Evolutionary conservation across 2,113 vertebrate species (phyloP), one percentile per base, ranked within the genome.

Genomic region (Cyprichromis sp.): DNA sequence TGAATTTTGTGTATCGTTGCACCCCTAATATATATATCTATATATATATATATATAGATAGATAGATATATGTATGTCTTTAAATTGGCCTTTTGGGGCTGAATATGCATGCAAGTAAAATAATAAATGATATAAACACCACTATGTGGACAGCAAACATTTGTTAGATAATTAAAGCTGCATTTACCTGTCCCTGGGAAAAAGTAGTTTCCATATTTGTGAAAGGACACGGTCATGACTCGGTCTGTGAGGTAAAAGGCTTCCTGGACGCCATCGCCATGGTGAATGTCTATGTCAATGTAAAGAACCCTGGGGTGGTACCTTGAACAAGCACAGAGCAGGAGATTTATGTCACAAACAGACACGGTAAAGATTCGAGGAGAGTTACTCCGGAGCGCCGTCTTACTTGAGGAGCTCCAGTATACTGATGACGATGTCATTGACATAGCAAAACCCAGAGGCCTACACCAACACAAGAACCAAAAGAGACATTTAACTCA

Each of bases 141-240:
- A 73, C 2, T 17, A 42, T 55, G 26, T 19, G 4, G 38, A 45
- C 38, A 71, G 63, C 36, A 55, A 66, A 36, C 3, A 24, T 34
- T 5, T 19, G 5, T 6, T 12, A 26, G 12, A 38, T 36, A 17
- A 21, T 52, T n/a, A 10, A 53, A 47, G 24, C 36, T 9, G 29
- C 36, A 16, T 54, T 42, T 53, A 99, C 99, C 99, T 92, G 99
- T 99, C 34, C 99, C 99, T 52, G 99, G 99, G 31, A 99, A 99
- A 92, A 99, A 99, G 87, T 99, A 99, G 95, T 99, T 99, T 38
- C 99, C 99, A 0, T 99, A 99, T 94, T 99, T 99, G 95, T 99
- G 99, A 91, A 99, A 99, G n/a, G 99, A 99, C 71, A 99, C 99
- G 0, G 99, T 99, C 99, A 99, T 99, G 93, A 99, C 99, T 2